phyloP scores from a whole-genome alignment of 2,888 invertebrate genomes.

The Perithous albicinctus region DNA sequence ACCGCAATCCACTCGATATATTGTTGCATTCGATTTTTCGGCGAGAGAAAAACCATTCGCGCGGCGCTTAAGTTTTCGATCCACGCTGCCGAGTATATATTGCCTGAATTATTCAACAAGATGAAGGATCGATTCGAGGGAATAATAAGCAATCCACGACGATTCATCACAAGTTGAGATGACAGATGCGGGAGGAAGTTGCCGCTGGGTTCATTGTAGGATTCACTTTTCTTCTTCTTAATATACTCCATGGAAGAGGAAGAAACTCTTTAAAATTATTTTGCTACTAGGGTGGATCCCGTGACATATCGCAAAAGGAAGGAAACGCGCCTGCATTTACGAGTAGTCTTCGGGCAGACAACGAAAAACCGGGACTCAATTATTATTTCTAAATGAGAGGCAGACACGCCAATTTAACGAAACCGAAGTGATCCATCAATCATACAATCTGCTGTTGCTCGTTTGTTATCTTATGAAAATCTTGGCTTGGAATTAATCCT shows the following conservation, averaged over 20 bases:
- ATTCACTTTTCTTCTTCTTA: neutral
- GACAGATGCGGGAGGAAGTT: constrained; percentile 53
- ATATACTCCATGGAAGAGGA: neutral
- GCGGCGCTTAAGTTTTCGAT: neutral
- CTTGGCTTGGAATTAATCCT: neutral
- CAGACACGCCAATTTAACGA: constrained; percentile 29
- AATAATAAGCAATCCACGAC: constrained; percentile 34
- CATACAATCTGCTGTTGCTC: constrained; percentile 5
- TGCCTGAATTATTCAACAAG: constrained; percentile 65
- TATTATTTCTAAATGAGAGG: constrained; percentile 23
- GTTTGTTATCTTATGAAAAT: neutral
- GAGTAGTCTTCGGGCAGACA: neutral
- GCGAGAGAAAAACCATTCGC: constrained; percentile 33
- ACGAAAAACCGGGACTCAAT: constrained; percentile 11
- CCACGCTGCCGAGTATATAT: constrained; percentile 37
- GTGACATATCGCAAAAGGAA: constrained; percentile 8
- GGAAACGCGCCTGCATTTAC: neutral
- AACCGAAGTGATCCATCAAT: constrained; percentile 19
- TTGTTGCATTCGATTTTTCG: neutral
- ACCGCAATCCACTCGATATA: neutral
- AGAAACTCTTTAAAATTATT: constrained; percentile 9
- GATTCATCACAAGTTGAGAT: constrained; percentile 55
- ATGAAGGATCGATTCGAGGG: constrained; percentile 13
- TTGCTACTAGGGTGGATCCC: neutral
- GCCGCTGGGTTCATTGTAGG: neutral